Evolutionary conservation across 2,113 vertebrate genomes (phyloP).

Genomic region (Odocoileus virginianus): DNA sequence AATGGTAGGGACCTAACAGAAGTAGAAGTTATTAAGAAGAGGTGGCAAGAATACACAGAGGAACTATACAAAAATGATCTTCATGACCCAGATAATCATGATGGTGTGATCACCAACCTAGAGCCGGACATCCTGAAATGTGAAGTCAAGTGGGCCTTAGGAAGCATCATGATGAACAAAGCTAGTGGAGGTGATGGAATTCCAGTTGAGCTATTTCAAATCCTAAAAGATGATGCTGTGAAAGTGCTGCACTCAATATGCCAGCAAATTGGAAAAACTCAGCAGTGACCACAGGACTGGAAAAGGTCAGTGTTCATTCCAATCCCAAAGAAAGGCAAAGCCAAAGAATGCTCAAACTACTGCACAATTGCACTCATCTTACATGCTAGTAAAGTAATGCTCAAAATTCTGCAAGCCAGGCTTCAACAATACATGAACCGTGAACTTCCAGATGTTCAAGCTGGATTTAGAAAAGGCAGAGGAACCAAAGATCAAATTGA

Average conservation of each 20-base stretch:
- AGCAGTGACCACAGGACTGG: neutral
- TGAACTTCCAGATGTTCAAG: neutral
- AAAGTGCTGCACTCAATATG: neutral
- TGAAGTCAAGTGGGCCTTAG: neutral
- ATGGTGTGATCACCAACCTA: neutral
- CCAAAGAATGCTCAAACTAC: neutral
- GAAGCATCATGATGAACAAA: neutral
- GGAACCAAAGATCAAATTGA: neutral
- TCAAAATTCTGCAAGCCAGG: neutral
- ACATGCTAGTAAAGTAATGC: neutral
- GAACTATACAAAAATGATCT: neutral
- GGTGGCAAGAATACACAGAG: neutral
- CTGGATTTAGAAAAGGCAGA: neutral
- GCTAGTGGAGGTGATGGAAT: neutral
- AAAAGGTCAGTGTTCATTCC: neutral
- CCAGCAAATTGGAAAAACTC: neutral
- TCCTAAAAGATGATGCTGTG: neutral
- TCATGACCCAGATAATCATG: neutral
- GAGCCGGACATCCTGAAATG: neutral
- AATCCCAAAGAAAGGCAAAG: neutral
- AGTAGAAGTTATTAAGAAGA: neutral
- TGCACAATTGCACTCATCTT: neutral
- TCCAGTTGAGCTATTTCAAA: neutral
- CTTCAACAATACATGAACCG: fast-evolving
- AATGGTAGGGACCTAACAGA: neutral